These are phyloP conservation scores for Agrochola lota DNA, from an alignment of 2,888 invertebrate species.

Conservation along the genomic window DNA sequence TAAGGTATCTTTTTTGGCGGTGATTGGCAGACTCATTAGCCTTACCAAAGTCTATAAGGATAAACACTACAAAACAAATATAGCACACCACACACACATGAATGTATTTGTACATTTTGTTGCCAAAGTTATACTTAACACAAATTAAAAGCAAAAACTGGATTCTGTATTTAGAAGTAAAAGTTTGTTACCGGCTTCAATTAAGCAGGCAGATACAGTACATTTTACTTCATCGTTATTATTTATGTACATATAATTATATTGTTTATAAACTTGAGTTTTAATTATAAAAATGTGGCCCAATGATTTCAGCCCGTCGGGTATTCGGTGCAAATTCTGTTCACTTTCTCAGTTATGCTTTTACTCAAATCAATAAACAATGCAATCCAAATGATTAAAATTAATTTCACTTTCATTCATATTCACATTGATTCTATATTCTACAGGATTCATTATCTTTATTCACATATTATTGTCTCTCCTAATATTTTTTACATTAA, in stretches of 20 bases:
- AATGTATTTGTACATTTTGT: slow-evolving; percentile 70
- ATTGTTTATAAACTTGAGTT: slow-evolving; percentile 24
- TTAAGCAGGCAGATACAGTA: slow-evolving; percentile 34
- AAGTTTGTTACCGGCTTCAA: slow-evolving; percentile 43
- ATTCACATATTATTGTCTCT: background rate
- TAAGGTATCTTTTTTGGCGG: slow-evolving; percentile 77
- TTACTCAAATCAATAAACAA: background rate
- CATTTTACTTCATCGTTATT: slow-evolving; percentile 46
- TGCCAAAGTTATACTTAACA: background rate
- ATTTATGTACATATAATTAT: slow-evolving; percentile 46
- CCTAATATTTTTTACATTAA: background rate
- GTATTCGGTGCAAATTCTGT: background rate
- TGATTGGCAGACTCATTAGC: slow-evolving; percentile 70
- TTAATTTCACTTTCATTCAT: background rate
- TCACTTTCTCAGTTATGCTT: background rate
- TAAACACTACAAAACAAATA: slow-evolving; percentile 73
- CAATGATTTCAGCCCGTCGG: background rate
- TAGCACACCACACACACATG: slow-evolving; percentile 77
- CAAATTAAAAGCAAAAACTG: slow-evolving; percentile 16
- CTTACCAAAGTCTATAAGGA: slow-evolving; percentile 75
- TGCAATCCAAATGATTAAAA: background rate
- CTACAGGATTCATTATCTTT: background rate
- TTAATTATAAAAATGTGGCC: slow-evolving; percentile 24
- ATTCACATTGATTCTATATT: background rate
- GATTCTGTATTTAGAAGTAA: slow-evolving; percentile 1